Base-by-base conservation (phyloP, 2,888 invertebrate genomes). In the Ferrisia virgata region DNA sequence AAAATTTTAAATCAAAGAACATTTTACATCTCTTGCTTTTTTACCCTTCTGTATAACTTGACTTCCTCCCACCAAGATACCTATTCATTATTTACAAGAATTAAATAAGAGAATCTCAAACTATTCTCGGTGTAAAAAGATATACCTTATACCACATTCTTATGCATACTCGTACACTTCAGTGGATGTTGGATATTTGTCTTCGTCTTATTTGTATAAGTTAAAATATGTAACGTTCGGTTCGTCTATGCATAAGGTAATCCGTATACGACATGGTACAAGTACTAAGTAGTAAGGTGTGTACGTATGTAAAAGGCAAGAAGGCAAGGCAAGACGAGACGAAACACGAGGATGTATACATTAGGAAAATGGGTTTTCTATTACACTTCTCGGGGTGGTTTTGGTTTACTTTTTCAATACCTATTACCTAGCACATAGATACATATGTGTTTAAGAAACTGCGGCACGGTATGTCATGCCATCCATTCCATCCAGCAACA, bases 321-420 rank as follows among this genome's bases (percentile, higher is more conserved):
- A n/a, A n/a, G n/a, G n/a, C n/a, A n/a, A n/a, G n/a, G n/a, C n/a
- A n/a, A n/a, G n/a, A n/a, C n/a, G n/a, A n/a, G 15, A 64, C 31
- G 64, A 53, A 15, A 43, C 15, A 15, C 15, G 43, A 43, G 22
- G 22, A 64, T 64, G 64, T 28, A 28, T 64, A 28, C 64, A 18
- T 28, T 76, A 53, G 18, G 72, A 76, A 76, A 76, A 76, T 76
- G 72, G 72, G 72, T 76, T 76, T 76, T 76, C 72, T 76, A 76
- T 76, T 36, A 36, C 36, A 76, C 36, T 53, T 53, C 72, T 33
- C 33, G 36, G 33, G 72, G 72, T 33, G 72, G 36, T 76, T 33
- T 76, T 76, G 72, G 72, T 76, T 76, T 76, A 76, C 36, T 76
- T 76, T 76, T 76, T 76, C 36, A 6, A 36, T 76, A 53, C 53